Conservation (phyloP, 1,140 invertebrate genomes). For the Phymastichus coffea region DNA sequence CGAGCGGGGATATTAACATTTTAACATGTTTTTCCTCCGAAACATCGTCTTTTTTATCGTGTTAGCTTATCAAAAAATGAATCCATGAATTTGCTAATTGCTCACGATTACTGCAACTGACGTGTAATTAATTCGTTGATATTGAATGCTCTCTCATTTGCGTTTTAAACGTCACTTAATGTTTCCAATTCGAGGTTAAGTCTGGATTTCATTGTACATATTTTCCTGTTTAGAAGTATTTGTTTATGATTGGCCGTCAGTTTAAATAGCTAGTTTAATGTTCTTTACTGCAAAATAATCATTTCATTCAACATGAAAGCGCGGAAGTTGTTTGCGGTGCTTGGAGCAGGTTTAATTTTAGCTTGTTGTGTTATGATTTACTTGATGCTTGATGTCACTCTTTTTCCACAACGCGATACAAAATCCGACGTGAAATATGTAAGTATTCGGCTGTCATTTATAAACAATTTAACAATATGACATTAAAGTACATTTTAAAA, state of each 20-base stretch:
- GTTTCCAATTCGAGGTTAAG: background rate
- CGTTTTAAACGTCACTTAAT: background rate
- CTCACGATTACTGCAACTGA: background rate
- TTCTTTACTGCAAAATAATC: no score
- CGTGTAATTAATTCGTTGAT: background rate
- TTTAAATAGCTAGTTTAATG: no score
- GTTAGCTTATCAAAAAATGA: background rate
- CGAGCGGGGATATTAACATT: background rate
- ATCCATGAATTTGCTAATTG: background rate
- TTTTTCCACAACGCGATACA: constrained; percentile 40
- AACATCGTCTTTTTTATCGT: background rate
- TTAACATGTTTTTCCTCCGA: constrained; percentile 5
- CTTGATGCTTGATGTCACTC: constrained; percentile 50
- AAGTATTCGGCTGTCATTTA: constrained; percentile 33
- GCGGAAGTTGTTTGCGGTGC: constrained; percentile 45
- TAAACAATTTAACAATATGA: constrained; percentile 11
- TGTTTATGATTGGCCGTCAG: background rate
- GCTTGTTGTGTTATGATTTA: constrained; percentile 51
- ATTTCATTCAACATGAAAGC: constrained; percentile 52
- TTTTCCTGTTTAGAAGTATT: background rate
- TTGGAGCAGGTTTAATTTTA: constrained; percentile 48
- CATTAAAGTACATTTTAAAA: background rate
- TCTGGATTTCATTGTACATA: background rate
- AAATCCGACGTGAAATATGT: constrained; percentile 44
- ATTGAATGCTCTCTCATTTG: background rate